Evolutionary conservation across 2,797 vertebrate species (phyloP).

Genomic region (Parauchenoglanis ngamensis): DNA sequence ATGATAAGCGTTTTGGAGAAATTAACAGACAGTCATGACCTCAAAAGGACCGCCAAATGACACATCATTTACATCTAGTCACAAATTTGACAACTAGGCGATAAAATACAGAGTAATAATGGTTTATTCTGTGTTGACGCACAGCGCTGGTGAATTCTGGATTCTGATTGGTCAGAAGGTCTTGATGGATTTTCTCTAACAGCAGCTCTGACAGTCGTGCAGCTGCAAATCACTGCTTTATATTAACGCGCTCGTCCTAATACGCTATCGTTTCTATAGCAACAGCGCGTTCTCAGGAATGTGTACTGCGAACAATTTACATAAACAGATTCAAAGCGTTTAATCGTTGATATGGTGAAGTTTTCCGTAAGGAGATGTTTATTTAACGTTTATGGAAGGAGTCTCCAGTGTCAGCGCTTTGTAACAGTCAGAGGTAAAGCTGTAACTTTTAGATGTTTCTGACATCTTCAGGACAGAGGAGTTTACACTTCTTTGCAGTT

Average conservation of each 20-base stretch:
- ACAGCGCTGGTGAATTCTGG: background rate
- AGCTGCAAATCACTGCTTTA: background rate
- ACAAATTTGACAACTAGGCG: background rate
- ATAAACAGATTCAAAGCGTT: background rate
- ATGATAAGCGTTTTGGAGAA: background rate
- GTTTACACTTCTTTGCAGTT: background rate
- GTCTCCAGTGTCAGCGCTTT: background rate
- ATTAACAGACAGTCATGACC: background rate
- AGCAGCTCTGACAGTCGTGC: background rate
- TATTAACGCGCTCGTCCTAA: background rate
- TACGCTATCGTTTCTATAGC: background rate
- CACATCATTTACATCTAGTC: background rate
- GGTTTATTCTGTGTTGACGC: background rate
- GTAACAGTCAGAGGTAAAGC: no score
- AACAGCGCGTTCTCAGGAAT: background rate
- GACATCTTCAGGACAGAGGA: background rate
- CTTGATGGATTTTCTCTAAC: background rate
- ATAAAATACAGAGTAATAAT: background rate
- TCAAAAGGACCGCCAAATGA: background rate
- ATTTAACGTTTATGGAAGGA: background rate
- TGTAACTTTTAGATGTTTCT: background rate
- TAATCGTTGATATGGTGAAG: background rate
- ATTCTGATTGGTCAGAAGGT: background rate
- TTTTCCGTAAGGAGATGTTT: background rate
- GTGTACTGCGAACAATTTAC: background rate